A percentile compares a stretch with the other conserved stretches of the same genome.
These are phyloP conservation scores for Stenolophus ochropezus DNA, from an alignment of 2,888 invertebrate species.

Conservation along the genomic window DNA sequence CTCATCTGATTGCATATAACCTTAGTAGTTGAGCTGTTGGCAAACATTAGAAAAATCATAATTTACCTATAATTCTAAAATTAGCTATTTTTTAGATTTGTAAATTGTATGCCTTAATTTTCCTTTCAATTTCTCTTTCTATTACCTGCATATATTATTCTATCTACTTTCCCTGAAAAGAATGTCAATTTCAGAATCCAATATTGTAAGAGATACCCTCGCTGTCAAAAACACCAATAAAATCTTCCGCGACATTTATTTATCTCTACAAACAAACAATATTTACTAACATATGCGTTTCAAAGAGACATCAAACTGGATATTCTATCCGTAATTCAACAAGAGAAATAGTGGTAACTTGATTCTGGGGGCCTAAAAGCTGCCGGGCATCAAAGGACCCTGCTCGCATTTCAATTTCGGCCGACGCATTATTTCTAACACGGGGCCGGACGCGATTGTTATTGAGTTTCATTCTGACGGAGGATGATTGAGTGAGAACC, in stretches of 20 bases:
- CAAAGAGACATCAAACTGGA: not conserved
- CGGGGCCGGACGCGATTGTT: not conserved
- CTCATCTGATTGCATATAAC: too few species aligned
- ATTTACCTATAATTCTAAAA: too few species aligned
- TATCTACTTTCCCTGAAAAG: not conserved
- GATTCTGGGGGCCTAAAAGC: conserved; percentile 5
- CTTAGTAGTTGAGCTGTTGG: too few species aligned
- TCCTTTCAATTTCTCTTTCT: not conserved
- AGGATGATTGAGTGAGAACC: conserved; percentile 13
- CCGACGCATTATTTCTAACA: conserved; percentile 18
- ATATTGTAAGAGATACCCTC: not conserved
- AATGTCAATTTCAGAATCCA: not conserved
- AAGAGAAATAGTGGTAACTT: conserved; percentile 13
- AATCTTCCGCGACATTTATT: not conserved
- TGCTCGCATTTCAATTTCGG: conserved; percentile 15
- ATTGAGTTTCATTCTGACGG: conserved; percentile 36
- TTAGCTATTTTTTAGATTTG: too few species aligned
- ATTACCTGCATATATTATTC: too few species aligned
- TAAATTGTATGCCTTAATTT: too few species aligned
- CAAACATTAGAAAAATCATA: too few species aligned
- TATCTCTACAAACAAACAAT: not conserved
- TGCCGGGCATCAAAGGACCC: conserved; percentile 9
- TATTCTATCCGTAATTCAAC: conserved; percentile 25
- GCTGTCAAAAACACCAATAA: not conserved
- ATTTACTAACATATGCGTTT: conserved; percentile 25